phyloP scores from a whole-genome alignment of 2,113 vertebrate species.

The Dinomys branickii region DNA sequence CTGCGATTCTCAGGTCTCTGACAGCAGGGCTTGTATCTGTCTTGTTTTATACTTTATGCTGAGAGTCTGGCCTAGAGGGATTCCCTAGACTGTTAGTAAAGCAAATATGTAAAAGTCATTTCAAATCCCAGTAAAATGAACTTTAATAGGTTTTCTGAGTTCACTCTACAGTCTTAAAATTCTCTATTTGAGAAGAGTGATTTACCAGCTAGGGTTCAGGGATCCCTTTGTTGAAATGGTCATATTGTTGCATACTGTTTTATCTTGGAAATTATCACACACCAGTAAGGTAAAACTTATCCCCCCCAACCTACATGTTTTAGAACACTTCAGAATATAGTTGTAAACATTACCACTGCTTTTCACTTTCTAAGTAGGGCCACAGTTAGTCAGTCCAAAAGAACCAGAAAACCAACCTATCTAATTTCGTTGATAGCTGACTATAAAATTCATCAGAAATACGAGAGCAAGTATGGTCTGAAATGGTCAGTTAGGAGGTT shows the following conservation, averaged over 20 bases:
- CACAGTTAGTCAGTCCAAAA: neutral
- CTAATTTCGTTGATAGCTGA: neutral
- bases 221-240: neutral
- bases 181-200: neutral
- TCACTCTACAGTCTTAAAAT: slow-evolving; percentile 28
- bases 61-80: neutral
- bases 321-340: neutral
- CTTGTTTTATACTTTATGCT: neutral
- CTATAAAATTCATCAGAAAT: neutral
- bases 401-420: neutral
- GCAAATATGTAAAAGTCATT: neutral
- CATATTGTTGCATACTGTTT: neutral
- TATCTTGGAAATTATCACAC: neutral
- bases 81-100: neutral
- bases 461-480: neutral
- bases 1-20: neutral
- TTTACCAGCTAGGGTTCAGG: neutral
- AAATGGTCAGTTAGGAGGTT: neutral
- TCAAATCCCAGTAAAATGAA: neutral
- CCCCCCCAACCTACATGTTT: neutral
- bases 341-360: neutral
- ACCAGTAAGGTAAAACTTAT: neutral
- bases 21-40: neutral
- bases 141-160: neutral
- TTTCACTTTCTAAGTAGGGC: slow-evolving; percentile 16